Base-by-base conservation (phyloP, 2,888 invertebrate species). In the Callyntrura sp. region DNA sequence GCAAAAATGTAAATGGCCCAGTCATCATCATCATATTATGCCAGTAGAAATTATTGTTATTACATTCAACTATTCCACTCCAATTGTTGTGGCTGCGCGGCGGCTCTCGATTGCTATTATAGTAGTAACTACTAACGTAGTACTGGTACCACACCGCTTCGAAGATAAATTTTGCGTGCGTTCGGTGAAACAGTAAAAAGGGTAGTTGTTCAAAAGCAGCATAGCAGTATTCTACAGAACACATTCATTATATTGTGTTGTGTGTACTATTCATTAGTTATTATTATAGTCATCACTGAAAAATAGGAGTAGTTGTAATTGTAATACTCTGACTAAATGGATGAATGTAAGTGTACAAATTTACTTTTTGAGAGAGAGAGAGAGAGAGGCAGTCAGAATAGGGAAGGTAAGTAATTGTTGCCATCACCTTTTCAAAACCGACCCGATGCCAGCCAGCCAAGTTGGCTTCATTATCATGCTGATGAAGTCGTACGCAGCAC, bases 31-130 rank as follows among this genome's bases (percentile, higher is more conserved):
- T 76, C 9, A 51, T n/a, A 76, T 76, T 9, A 76, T 78, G 78
- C 57, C 28, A 78, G 78, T 28, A n/a, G 55, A 78, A 78, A 78
- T 57, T 78, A 57, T 78, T 78, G 57, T 78, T 78, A 78, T 78
- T 57, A 76, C 20, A 35, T 70, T 43, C 55, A 55, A 28, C 78
- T 78, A 28, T 78, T 78, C 57, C 35, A 57, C 78, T 78, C 78
- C 78, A 57, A 78, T 78, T 35, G 35, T 35, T 35, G 35, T 35
- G 35, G 35, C 35, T 35, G 35, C n/a, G n/a, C n/a, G n/a, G n/a
- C n/a, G n/a, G n/a, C n/a, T n/a, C n/a, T n/a, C n/a, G n/a, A n/a
- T n/a, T 55, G 78, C 51, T 78, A 14, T 11, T 45, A 17, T 45
- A 20, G 4, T 45, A 70, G n/a, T n/a, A n/a, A n/a, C 35, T 35